Conservation (phyloP, 2,888 invertebrate species). For the Stenchaetothrips biformis region DNA sequence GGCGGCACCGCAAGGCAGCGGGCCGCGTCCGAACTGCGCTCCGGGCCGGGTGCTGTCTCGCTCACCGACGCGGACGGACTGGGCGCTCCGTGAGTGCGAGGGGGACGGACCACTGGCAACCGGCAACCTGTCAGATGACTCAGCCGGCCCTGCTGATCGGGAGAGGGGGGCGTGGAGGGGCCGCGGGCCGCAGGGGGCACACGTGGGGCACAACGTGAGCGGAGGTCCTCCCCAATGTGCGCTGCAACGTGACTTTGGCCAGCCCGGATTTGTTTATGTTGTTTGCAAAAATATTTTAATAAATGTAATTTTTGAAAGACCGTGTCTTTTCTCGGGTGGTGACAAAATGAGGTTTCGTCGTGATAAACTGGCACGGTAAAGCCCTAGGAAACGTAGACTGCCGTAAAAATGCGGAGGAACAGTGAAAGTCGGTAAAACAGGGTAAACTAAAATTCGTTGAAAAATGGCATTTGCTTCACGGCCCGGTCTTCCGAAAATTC, state of each 20-base stretch:
- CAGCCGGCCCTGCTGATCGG: background rate
- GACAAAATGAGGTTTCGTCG: background rate
- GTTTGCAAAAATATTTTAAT: background rate
- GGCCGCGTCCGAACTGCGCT: no score
- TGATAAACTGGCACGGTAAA: background rate
- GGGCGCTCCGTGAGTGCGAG: no score
- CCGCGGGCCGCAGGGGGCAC: background rate
- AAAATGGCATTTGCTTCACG: background rate
- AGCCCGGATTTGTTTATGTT: background rate
- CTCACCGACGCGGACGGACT: no score
- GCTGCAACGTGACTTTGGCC: background rate
- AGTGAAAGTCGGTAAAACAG: background rate
- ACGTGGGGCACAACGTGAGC: slow-evolving; percentile 11
- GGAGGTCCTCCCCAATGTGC: background rate
- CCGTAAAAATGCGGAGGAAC: background rate
- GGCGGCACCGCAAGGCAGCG: background rate
- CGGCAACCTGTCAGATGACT: background rate
- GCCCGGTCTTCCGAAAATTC: background rate
- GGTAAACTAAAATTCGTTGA: background rate
- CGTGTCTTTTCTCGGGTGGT: background rate
- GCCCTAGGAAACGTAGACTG: background rate
- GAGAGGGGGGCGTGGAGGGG: background rate
- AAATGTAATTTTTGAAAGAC: background rate
- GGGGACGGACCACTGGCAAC: background rate
- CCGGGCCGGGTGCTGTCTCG: no score